These are phyloP conservation scores for Stenodema calcarata DNA, from an alignment of 2,888 invertebrate genomes.

Conservation along the genomic window DNA sequence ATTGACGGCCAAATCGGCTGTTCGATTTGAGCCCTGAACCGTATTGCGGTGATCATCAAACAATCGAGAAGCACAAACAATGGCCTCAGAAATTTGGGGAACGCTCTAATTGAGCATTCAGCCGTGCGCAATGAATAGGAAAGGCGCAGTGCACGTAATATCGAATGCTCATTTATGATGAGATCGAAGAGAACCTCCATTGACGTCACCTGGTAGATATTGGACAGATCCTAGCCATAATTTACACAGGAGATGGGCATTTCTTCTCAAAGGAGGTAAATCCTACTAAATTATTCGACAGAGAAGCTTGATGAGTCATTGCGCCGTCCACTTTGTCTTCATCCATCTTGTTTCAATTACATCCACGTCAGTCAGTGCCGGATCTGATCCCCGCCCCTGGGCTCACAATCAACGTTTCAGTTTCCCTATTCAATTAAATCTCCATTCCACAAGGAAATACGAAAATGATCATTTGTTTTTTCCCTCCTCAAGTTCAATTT, in stretches of 20 bases:
- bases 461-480: background rate
- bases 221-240: background rate
- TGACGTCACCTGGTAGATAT: background rate
- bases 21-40: no score
- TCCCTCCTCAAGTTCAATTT: background rate
- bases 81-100: background rate
- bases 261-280: background rate
- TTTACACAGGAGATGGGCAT: background rate
- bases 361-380: slow-evolving; percentile 14
- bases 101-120: background rate
- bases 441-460: background rate
- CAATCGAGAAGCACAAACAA: no score
- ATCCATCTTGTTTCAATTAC: slow-evolving; percentile 37
- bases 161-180: no score
- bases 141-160: background rate
- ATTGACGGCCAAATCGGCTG: no score
- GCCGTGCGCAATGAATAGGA: background rate
- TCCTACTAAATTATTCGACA: slow-evolving; percentile 15
- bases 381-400: background rate
- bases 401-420: background rate
- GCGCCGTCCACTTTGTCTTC: slow-evolving; percentile 28
- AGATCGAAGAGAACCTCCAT: background rate
- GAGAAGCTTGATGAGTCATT: slow-evolving; percentile 4
- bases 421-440: background rate
- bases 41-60: no score